These are phyloP conservation scores for Tigriopus californicus DNA, from an alignment of 2,888 invertebrate species.

Conservation along the genomic window DNA sequence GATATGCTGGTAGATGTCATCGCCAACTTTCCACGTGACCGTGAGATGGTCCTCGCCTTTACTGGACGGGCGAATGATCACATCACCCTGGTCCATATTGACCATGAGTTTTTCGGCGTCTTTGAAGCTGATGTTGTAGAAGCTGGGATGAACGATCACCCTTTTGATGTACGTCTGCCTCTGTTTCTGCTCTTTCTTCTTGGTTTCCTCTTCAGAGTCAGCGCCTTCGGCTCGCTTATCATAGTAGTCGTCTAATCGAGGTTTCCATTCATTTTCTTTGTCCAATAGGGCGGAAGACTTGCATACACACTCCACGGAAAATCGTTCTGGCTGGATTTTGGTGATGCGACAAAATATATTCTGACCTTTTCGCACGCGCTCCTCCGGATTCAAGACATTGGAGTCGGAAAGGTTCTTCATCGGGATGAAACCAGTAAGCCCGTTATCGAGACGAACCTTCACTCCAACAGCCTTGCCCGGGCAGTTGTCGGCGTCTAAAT, in stretches of 20 bases:
- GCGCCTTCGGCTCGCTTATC: slow-evolving; percentile 65
- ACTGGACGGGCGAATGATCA: slow-evolving; percentile 25
- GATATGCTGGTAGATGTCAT: slow-evolving; percentile 85
- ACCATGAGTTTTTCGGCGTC: slow-evolving; percentile 81
- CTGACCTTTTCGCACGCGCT: slow-evolving; percentile 65
- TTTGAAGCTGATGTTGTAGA: slow-evolving; percentile 83
- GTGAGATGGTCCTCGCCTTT: slow-evolving; percentile 80
- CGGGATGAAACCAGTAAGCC: slow-evolving; percentile 43
- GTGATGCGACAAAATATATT: slow-evolving; percentile 68
- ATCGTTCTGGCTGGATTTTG: slow-evolving; percentile 89
- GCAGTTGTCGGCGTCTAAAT: slow-evolving; percentile 82
- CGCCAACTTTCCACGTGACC: slow-evolving; percentile 94
- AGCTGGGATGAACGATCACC: slow-evolving; percentile 91
- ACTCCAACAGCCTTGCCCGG: slow-evolving; percentile 91
- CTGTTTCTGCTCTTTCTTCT: slow-evolving; percentile 52
- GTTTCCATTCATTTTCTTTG: slow-evolving; percentile 77
- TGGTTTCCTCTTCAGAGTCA: slow-evolving; percentile 39
- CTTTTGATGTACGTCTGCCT: slow-evolving; percentile 76
- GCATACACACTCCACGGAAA: slow-evolving; percentile 79
- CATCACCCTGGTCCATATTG: slow-evolving; percentile 87
- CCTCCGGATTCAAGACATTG: slow-evolving; percentile 77
- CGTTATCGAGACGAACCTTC: slow-evolving; percentile 71
- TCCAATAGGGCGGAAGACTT: slow-evolving; percentile 80
- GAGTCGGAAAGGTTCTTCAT: slow-evolving; percentile 76
- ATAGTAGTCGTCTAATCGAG: slow-evolving; percentile 70